phyloP scores from a whole-genome alignment of 1,140 invertebrate genomes.

The roundworm (Caenorhabditis elegans) region DNA sequence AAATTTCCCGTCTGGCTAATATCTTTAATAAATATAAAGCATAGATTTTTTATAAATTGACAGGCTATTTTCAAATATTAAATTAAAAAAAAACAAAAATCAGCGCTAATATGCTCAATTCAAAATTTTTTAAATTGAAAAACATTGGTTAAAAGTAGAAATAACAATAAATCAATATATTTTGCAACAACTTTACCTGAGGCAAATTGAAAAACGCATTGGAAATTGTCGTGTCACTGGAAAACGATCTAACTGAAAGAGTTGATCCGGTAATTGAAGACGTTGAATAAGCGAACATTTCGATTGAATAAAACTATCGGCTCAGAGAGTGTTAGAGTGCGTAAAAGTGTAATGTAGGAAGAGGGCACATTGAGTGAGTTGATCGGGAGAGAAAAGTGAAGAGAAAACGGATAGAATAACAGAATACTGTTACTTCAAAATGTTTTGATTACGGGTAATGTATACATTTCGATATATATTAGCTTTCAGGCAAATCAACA shows the following conservation, averaged over 20 bases:
- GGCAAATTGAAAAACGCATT: constrained; percentile 13
- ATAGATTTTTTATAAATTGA: too few species aligned
- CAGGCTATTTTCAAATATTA: too few species aligned
- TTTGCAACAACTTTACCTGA: background rate
- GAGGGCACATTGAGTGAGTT: background rate
- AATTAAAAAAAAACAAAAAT: too few species aligned
- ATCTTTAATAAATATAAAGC: too few species aligned
- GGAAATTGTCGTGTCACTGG: constrained; percentile 7
- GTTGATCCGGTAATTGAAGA: constrained; percentile 4
- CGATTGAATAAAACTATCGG: background rate
- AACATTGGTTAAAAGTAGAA: too few species aligned
- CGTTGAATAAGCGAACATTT: constrained; percentile 23
- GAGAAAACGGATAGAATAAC: background rate
- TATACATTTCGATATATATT: too few species aligned
- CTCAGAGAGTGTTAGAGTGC: background rate
- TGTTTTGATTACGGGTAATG: background rate
- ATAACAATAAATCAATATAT: too few species aligned
- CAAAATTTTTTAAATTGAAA: too few species aligned
- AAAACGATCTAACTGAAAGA: constrained; percentile 14
- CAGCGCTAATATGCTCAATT: too few species aligned
- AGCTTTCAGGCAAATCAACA: too few species aligned
- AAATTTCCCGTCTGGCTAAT: too few species aligned
- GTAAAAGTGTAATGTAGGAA: constrained; percentile 12
- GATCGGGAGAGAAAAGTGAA: constrained; percentile 19
- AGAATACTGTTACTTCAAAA: background rate